Evolutionary conservation across 2,888 invertebrate genomes (phyloP), one percentile per base, ranked within the genome.

Genomic region (Chironomus riparius): DNA sequence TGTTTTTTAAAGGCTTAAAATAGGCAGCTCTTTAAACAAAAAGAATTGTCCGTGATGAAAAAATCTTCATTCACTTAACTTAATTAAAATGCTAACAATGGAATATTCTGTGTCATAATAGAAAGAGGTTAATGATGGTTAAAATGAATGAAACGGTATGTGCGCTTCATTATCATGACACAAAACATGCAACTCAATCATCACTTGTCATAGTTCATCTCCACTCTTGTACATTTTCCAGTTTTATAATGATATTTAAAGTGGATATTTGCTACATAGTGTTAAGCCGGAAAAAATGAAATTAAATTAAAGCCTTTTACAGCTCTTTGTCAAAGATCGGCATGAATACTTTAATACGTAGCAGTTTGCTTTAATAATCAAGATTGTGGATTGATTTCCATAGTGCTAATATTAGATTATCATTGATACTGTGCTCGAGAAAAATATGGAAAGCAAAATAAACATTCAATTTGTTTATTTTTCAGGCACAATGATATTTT

Each of bases 161-260:
- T 15, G 62, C 15, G 21, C 50, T 50, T 15, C 15, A 50, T 70
- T 70, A 61, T 72, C 72, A 62, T 72, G 72, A 72, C 72, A 72
- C 61, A 72, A 72, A 72, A 72, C 72, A 72, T 72, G 72, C 72
- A 72, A 72, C 72, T 72, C 72, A 72, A 72, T 72, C 72, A 72
- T 72, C 72, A 72, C 72, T 72, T 72, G 72, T 72, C 72, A 72
- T 61, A 72, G 72, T 72, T 72, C 72, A 72, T 72, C 72, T 38
- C 15, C 68, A 38, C 21, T 68, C 38, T 21, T 68, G 28, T 38
- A 24, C 68, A 38, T 18, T 68, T 38, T 13, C n/a, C 28, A 68
- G 68, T 62, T 62, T 10, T 62, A 18, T 28, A 28, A 28, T 28
- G 28, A 28, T 28, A 28, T 28, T 28, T 28, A 28, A 28, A 28